Base-by-base conservation (phyloP, 2,113 vertebrate species). In the Prinia subflava region DNA sequence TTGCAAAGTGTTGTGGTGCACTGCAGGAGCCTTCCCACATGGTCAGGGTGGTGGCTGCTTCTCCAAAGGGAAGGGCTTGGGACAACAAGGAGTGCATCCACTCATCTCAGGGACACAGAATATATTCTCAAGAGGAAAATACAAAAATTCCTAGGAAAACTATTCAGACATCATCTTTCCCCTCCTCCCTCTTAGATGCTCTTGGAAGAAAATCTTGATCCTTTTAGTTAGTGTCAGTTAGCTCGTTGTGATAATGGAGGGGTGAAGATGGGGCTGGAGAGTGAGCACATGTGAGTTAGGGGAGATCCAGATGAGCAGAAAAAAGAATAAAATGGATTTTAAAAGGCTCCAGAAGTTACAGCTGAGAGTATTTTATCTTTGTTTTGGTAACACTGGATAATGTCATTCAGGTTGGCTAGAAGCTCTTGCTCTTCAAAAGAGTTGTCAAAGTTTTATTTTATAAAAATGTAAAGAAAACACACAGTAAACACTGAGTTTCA, bases 221-320 rank as follows among this genome's bases (percentile, higher is more conserved):
- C 19, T 80, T 62, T 35, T 15, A 24, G 5, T 33, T 47, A 31
- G 3, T 19, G 30, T 83, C 55, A 67, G 18, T 7, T 7, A 88
- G 39, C 60, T 89, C 0, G 0, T 74, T 12, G 5, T 67, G 13
- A 15, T 41, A 79, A 74, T 7, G 31, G 19, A 77, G 14, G 10
- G 13, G 13, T 2, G 10, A 64, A 17, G 46, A 88, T 79, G 67
- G 41, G 53, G 17, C 30, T 67, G 39, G 59, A 92, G 47, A 39
- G 18, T 17, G 50, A 84, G 37, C 9, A 39, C 11, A 5, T 8
- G 10, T 15, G 17, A 67, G 27, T 33, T 73, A 65, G 22, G 19
- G 15, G 30, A 86, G 49, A 63, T 71, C 35, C 5, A 56, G 27
- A 30, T 7, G 10, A 70, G 10, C 9, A 74, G 22, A 42, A 79